Conservation (phyloP, 2,888 invertebrate genomes). For the Cataglyphis livida region DNA sequence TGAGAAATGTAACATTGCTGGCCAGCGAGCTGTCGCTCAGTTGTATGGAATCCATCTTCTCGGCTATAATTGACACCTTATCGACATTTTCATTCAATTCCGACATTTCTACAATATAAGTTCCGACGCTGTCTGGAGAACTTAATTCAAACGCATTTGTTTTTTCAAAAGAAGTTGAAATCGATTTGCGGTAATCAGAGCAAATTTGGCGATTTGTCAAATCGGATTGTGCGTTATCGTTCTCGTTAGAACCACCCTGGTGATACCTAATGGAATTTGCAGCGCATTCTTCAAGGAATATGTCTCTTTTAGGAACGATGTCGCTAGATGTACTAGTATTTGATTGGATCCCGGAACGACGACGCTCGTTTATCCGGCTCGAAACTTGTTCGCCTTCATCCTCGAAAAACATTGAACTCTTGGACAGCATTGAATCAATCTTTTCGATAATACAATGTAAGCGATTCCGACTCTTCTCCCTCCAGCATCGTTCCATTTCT, state of each 20-base stretch:
- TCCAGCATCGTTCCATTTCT: slow-evolving; percentile 76
- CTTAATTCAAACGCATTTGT: neutral
- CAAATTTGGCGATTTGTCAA: slow-evolving; percentile 33
- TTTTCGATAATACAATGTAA: slow-evolving; percentile 82
- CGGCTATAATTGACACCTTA: neutral
- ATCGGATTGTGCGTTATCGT: slow-evolving; percentile 6
- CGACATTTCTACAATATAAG: slow-evolving; percentile 73
- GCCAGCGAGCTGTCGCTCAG: slow-evolving; percentile 67
- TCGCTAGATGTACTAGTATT: neutral
- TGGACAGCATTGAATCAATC: slow-evolving; percentile 81
- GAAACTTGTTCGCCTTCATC: slow-evolving; percentile 64
- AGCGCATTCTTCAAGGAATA: slow-evolving; percentile 55
- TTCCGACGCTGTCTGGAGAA: slow-evolving; percentile 73
- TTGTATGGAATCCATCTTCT: slow-evolving; percentile 6
- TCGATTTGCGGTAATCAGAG: neutral
- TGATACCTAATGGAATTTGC: slow-evolving; percentile 17
- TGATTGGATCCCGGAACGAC: neutral
- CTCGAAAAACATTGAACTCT: slow-evolving; percentile 73
- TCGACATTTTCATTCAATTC: slow-evolving; percentile 52
- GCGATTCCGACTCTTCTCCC: slow-evolving; percentile 75
- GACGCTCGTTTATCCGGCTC: neutral
- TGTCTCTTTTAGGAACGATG: neutral
- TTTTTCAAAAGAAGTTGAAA: neutral
- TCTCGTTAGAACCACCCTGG: neutral
- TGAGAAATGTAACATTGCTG: slow-evolving; percentile 77